These are phyloP conservation scores for Copidosoma floridanum DNA, from an alignment of 1,140 invertebrate species.

Conservation along the genomic window DNA sequence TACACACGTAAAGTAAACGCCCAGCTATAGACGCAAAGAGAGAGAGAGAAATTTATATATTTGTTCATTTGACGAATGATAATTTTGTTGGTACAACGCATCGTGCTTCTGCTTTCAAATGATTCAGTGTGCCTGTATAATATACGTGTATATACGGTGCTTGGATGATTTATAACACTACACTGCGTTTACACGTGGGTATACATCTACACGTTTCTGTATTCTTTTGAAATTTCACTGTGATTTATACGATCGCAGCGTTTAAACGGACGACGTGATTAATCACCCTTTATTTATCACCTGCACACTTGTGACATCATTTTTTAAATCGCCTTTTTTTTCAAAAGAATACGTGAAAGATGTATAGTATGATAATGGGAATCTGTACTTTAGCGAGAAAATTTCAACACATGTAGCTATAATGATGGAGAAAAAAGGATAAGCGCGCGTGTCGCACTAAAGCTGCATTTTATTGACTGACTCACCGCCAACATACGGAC, in stretches of 20 bases:
- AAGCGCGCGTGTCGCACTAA: constrained; percentile 41
- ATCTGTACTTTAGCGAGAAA: too few relatives aligned
- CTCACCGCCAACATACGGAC: constrained; percentile 44
- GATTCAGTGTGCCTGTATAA: too few relatives aligned
- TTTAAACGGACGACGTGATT: too few relatives aligned
- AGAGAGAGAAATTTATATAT: too few relatives aligned
- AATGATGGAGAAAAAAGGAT: too few relatives aligned
- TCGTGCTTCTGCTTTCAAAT: too few relatives aligned
- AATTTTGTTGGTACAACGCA: too few relatives aligned
- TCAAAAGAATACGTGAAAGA: constrained; percentile 20
- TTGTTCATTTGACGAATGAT: neutral
- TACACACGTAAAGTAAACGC: too few relatives aligned
- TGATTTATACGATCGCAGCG: too few relatives aligned
- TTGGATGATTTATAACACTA: constrained; percentile 11
- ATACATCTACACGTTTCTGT: neutral
- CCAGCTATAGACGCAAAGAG: too few relatives aligned
- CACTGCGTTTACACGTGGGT: neutral
- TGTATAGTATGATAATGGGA: neutral
- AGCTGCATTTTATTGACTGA: constrained; percentile 35
- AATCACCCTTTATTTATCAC: too few relatives aligned
- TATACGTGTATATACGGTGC: constrained; percentile 15
- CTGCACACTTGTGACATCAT: neutral
- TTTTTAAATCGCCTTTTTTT: constrained; percentile 13
- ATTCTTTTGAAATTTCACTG: constrained; percentile 24
- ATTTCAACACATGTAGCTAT: too few relatives aligned